Base-by-base conservation (phyloP, 2,797 vertebrate species). In the Odontamblyopus rebecca region DNA sequence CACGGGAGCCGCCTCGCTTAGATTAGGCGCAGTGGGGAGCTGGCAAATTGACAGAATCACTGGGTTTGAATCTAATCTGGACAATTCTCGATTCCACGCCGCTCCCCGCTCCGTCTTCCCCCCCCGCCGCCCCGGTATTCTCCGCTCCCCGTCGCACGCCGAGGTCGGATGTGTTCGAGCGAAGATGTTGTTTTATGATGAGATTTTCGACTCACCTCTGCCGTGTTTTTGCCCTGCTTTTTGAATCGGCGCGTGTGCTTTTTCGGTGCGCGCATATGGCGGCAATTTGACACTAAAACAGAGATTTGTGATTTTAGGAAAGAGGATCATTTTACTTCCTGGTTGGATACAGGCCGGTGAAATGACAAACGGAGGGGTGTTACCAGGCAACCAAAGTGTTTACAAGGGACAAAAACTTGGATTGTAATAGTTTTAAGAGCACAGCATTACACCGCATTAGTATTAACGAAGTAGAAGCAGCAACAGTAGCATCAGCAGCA, bases 41-140 rank as follows among this genome's bases (percentile, higher is more conserved):
- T 75, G 76, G 74, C 67, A 82, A 85, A 81, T 81, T 84, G 87
- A 80, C 76, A 62, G 70, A 89, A 81, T 79, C 62, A n/a, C 61
- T 60, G 67, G 78, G 70, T 85, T 69, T 78, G 69, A 70, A 83
- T 89, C 71, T 62, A 72, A 86, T 83, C 51, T 60, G 26, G 60
- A 71, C 69, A 79, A 27, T 69, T 75, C 38, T 53, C 5, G 61
- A 48, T 62, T 61, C n/a, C 61, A 26, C 61, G 8, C 13, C 48
- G 48, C 61, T 59, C 50, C n/a, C 51, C 44, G 54, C 44, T 71
- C 59, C 67, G 13, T 80, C 53, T 23, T 8, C 53, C 53, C 11
- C 41, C 0, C 23, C 23, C 23, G 23, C 41, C 44, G 44, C 44
- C 44, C 3, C 12, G 15, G 44, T 15, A 48, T 48, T 4, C 44